Evolutionary conservation across 2,113 vertebrate species (phyloP).

Genomic region (Columbina picui): DNA sequence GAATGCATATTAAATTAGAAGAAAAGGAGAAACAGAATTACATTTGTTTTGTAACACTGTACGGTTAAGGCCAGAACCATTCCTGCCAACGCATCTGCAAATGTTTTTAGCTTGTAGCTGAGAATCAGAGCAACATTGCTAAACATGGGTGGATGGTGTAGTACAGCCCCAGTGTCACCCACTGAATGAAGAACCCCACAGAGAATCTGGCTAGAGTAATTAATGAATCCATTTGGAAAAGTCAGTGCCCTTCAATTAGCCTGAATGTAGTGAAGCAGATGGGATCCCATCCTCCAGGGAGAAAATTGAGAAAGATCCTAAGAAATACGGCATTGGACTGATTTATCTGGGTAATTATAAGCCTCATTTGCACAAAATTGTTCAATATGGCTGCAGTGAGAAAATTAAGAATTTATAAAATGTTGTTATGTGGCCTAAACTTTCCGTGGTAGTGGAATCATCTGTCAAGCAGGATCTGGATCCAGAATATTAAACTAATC

Average conservation of each 20-base stretch:
- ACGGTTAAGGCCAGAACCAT: background rate
- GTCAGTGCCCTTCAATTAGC: constrained; percentile 80
- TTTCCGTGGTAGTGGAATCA: constrained; percentile 18
- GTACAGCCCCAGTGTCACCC: constrained; percentile 59
- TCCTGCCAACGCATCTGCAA: constrained; percentile 59
- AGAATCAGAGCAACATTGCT: background rate
- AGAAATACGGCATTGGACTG: constrained; percentile 72
- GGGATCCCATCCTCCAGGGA: constrained; percentile 75
- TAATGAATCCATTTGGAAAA: constrained; percentile 84
- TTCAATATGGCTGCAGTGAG: constrained; percentile 63
- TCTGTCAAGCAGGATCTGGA: constrained; percentile 24
- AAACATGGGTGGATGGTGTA: constrained; percentile 44
- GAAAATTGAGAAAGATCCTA: constrained; percentile 74
- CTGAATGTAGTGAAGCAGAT: constrained; percentile 80
- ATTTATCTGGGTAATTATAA: constrained; percentile 80
- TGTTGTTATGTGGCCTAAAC: constrained; percentile 62
- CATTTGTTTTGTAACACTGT: constrained; percentile 49
- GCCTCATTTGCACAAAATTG: constrained; percentile 68
- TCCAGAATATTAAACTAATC: constrained; percentile 43
- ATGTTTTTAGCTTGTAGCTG: constrained; percentile 35
- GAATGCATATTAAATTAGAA: constrained; percentile 59
- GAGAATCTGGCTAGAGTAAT: constrained; percentile 72
- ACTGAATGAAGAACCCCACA: constrained; percentile 64
- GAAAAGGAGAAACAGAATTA: constrained; percentile 43
- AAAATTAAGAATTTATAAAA: constrained; percentile 74